Evolutionary conservation across 2,888 invertebrate species (phyloP).

Genomic region (Chymomyza amoena): DNA sequence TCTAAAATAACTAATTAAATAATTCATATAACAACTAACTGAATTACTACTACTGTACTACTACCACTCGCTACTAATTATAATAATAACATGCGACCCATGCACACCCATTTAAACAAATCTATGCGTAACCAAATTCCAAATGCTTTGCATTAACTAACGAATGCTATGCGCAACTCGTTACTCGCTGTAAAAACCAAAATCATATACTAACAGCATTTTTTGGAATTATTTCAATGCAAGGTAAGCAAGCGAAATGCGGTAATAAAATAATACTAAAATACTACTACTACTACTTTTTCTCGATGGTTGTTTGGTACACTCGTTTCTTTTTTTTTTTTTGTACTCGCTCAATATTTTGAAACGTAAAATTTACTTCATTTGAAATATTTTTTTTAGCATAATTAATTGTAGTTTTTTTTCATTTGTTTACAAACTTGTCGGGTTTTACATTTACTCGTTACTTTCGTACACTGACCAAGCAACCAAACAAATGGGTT

Average conservation of each 20-base stretch:
- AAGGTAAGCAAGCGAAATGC: slow-evolving; percentile 88
- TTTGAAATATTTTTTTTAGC: slow-evolving; percentile 28
- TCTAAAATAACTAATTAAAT: slow-evolving; percentile 24
- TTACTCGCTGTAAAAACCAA: slow-evolving; percentile 36
- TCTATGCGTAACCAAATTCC: slow-evolving; percentile 33
- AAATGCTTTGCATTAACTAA: slow-evolving; percentile 55
- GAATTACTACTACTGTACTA: slow-evolving; percentile 45
- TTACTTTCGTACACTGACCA: slow-evolving; percentile 21
- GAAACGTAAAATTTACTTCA: slow-evolving; percentile 25
- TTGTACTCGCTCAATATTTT: slow-evolving; percentile 45
- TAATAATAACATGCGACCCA: slow-evolving; percentile 9
- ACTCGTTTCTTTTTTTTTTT: slow-evolving; percentile 30
- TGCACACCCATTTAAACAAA: slow-evolving; percentile 28
- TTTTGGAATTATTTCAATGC: slow-evolving; percentile 99
- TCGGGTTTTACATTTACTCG: slow-evolving; percentile 5
- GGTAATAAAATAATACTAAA: slow-evolving; percentile 58
- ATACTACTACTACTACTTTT: slow-evolving; percentile 53
- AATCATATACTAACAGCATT: slow-evolving; percentile 85
- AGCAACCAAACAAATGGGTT: slow-evolving; percentile 38
- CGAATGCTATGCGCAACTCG: slow-evolving; percentile 42
- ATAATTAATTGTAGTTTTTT: slow-evolving; percentile 30
- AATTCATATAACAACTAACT: slow-evolving; percentile 32
- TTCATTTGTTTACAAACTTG: slow-evolving; percentile 11
- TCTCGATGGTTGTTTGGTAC: slow-evolving; percentile 76
- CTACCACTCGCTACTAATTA: slow-evolving; percentile 55